Evolutionary conservation across 2,797 vertebrate species (phyloP).

Genomic region (Gallinago nigripennis): DNA sequence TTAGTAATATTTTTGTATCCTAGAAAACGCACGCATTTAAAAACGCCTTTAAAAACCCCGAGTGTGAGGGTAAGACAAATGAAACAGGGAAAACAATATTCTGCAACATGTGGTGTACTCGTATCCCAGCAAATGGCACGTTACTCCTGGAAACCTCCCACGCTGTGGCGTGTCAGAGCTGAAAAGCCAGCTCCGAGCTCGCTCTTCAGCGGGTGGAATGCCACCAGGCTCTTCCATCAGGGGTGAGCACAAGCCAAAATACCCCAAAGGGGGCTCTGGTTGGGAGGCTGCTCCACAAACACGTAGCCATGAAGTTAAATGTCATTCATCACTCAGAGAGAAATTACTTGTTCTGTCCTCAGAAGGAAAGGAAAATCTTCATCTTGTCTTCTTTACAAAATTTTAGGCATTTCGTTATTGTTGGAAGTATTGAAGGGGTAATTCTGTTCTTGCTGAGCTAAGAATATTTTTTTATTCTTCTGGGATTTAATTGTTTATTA

Average conservation of each 20-base stretch:
- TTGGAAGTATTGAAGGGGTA: neutral
- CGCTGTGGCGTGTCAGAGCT: neutral
- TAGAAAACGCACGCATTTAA: neutral
- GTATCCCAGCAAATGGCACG: neutral
- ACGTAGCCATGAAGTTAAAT: neutral
- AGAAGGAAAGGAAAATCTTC: neutral
- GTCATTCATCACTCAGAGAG: neutral
- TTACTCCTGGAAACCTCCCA: constrained; percentile 28
- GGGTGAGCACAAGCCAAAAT: neutral
- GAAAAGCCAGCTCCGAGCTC: neutral
- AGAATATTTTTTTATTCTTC: neutral
- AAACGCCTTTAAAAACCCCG: neutral
- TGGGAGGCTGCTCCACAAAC: neutral
- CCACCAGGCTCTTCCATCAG: neutral
- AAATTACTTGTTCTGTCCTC: neutral
- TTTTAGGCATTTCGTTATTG: neutral
- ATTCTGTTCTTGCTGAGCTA: neutral
- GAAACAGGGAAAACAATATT: neutral
- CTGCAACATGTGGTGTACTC: neutral
- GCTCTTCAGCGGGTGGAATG: neutral
- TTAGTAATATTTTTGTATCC: neutral
- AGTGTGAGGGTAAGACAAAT: neutral
- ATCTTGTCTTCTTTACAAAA: neutral
- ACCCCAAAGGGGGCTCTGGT: neutral
- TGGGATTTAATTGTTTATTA: neutral